These are phyloP conservation scores for Globodera ellingtonae DNA, from an alignment of 1,140 invertebrate species.

Conservation along the genomic window DNA sequence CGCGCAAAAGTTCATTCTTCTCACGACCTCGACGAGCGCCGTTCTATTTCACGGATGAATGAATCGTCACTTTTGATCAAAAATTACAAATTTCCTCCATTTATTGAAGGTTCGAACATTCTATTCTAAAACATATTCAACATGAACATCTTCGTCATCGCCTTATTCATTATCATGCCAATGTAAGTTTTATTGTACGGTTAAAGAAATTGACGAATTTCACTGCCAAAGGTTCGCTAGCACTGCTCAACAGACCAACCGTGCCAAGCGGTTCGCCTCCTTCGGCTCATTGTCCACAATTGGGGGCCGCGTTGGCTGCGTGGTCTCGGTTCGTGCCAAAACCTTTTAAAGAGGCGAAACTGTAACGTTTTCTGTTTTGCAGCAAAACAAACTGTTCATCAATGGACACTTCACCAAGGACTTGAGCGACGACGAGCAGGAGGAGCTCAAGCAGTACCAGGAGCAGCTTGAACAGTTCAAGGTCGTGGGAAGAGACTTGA, in stretches of 20 bases:
- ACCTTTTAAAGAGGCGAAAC: background rate
- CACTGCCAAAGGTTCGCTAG: background rate
- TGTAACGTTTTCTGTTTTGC: background rate
- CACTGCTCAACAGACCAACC: background rate
- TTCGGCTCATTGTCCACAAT: slow-evolving; percentile 41
- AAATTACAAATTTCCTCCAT: too few species aligned
- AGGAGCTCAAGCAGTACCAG: slow-evolving; percentile 34
- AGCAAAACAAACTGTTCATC: slow-evolving; percentile 35
- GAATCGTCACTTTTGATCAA: too few species aligned
- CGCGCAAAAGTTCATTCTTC: too few species aligned
- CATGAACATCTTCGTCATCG: background rate
- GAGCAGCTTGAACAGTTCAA: slow-evolving; percentile 21
- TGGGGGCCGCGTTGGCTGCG: slow-evolving; percentile 39
- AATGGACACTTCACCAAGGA: slow-evolving; percentile 40
- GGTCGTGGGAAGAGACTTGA: background rate
- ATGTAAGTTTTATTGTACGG: background rate
- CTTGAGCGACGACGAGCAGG: slow-evolving; percentile 38
- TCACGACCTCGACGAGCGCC: too few species aligned
- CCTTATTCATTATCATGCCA: background rate
- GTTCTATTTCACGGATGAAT: too few species aligned
- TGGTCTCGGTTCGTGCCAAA: slow-evolving; percentile 43
- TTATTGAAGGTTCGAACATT: background rate
- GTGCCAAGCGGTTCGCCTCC: slow-evolving; percentile 35
- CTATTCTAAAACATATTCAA: background rate
- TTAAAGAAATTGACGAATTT: background rate